Percentiles rank a stretch among this genome's conserved stretches.
phyloP scores from a whole-genome alignment of 2,113 vertebrate species.

The Hiodon alosoides region DNA sequence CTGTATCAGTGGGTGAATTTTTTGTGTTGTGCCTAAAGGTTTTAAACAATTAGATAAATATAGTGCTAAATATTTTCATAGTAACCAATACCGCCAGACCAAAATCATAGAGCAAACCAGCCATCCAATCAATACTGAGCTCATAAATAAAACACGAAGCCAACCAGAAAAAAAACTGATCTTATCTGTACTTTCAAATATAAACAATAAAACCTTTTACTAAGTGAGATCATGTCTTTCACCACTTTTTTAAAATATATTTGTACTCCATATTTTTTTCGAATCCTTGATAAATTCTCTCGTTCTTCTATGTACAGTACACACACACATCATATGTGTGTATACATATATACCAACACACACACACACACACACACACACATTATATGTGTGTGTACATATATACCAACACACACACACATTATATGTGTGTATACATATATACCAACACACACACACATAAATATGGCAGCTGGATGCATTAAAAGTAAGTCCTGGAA shows the following conservation, averaged over 20 bases:
- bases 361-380: too few species aligned
- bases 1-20: neutral
- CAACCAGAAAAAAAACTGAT: conserved; percentile 25
- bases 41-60: conserved; percentile 36
- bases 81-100: conserved; percentile 3
- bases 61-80: conserved; percentile 32
- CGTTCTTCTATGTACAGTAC: conserved; percentile 22
- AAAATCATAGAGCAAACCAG: conserved; percentile 33
- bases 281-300: too few species aligned
- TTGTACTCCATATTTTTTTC: neutral
- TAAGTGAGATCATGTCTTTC: conserved; percentile 7
- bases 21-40: neutral
- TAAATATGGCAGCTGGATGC: conserved; percentile 39
- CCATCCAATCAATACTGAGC: conserved; percentile 23
- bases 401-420: too few species aligned
- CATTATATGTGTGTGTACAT: too few species aligned
- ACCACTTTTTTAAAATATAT: conserved; percentile 23
- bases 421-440: too few species aligned
- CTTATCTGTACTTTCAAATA: conserved; percentile 27
- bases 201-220: conserved; percentile 35
- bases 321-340: conserved; percentile 20
- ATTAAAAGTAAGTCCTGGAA: conserved; percentile 66
- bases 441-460: conserved; percentile 20
- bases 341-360: neutral
- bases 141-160: conserved; percentile 21